Percentiles rank a stretch among this genome's conserved stretches.
Conservation (phyloP, 2,113 vertebrate species). For the Antidorcas marsupialis region DNA sequence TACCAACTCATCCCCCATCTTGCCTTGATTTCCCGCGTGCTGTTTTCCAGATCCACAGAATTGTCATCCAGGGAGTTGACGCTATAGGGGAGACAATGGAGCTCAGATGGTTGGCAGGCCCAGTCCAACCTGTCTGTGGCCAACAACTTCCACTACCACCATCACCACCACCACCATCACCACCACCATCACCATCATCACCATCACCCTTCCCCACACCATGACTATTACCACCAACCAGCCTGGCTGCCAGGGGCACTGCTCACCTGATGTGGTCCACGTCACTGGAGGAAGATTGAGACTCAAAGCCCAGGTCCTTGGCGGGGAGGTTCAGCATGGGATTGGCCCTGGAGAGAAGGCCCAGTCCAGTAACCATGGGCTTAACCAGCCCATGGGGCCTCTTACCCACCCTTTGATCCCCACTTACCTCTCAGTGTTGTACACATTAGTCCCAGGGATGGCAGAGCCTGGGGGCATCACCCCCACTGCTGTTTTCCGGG, state of each 20-base stretch:
- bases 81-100: conserved; percentile 74
- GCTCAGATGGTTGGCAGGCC: not conserved
- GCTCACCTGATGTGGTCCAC: conserved; percentile 54
- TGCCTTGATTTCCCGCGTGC: conserved; percentile 17
- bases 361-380: not conserved
- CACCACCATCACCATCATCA: rapidly evolving
- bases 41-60: conserved; percentile 70
- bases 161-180: rapidly evolving
- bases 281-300: conserved; percentile 30
- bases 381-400: not conserved
- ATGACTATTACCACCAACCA: no score
- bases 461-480: conserved; percentile 76
- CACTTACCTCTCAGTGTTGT: conserved; percentile 91
- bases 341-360: conserved; percentile 82
- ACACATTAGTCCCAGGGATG: conserved; percentile 95
- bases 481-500: conserved; percentile 75
- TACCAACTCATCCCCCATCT: not conserved
- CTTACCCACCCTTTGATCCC: not conserved
- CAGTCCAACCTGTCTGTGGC: conserved; percentile 38
- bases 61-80: conserved; percentile 87
- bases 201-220: not conserved
- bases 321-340: conserved; percentile 85
- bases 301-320: conserved; percentile 78
- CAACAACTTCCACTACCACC: conserved; percentile 26
- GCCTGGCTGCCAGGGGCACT: not conserved